Evolutionary conservation across 1,140 invertebrate species (phyloP), one percentile per base, ranked within the genome.

Genomic region (Glossosoma conforme): DNA sequence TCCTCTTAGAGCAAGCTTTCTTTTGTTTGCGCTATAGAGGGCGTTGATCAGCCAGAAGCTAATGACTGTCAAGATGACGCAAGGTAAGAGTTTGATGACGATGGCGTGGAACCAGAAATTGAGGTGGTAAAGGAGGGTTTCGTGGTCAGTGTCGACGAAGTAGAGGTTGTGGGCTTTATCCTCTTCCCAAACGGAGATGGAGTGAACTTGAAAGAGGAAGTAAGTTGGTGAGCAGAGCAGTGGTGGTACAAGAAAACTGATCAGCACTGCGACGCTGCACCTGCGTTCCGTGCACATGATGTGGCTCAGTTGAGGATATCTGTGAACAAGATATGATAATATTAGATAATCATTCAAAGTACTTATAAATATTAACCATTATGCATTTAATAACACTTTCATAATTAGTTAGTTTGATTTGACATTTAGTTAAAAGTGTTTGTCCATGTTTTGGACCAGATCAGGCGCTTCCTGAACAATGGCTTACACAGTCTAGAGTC

Each of bases 41-140:
- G 85, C 85, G 61, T 80, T 75, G 44, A 93, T 88, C 1, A 94
- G 73, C 66, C 87, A 85, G 9, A 84, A 70, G 62, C 86, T 93
- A 41, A 94, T 87, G 5, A 89, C 70, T 0, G 89, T 91, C 4
- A 94, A 70, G n/a, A 90, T 81, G 2, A 83, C 69, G 58, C 92
- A 93, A 0, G 91, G 92, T 2, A 94, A 58, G 1, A 94, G 71
- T 62, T 94, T 94, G 5, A 93, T 85, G 14, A 92, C 73, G 2
- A 93, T 85, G 2, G 84, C 80, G 62, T 92, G 87, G 18, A 91
- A 78, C 90, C 90, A 94, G 65, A 94, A 93, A 64, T 91, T 91
- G n/a, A 69, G 65, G 56, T 74, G 65, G 55, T 81, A 77, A 2
- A 89, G 60, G n/a, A 77, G 67, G 13, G 76, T 70, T 56, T 77